Conservation (phyloP, 1,140 invertebrate genomes). For the Calliphora vicina region DNA sequence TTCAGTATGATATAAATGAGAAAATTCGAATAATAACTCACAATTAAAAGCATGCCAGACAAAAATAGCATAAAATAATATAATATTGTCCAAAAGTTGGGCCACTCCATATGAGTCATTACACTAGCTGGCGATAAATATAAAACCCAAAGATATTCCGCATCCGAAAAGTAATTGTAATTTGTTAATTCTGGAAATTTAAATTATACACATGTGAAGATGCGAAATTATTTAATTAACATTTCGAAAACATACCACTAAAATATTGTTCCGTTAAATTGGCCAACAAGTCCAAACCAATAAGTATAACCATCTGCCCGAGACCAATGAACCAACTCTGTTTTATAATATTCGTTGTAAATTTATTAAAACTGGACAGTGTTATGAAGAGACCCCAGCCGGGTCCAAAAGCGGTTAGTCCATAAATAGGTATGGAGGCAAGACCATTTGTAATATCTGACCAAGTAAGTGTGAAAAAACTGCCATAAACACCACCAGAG, state of each 20-base stretch:
- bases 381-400: conserved; percentile 90
- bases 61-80: conserved; percentile 37
- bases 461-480: conserved; percentile 75
- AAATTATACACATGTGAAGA: background rate
- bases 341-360: conserved; percentile 74
- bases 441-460: conserved; percentile 27
- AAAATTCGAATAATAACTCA: too few relatives aligned
- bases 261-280: conserved; percentile 26
- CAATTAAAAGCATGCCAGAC: conserved; percentile 28
- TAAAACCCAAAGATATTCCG: conserved; percentile 43
- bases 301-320: conserved; percentile 45
- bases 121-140: conserved; percentile 33
- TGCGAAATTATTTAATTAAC: background rate
- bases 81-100: conserved; percentile 38
- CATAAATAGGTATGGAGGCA: conserved; percentile 39
- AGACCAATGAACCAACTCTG: conserved; percentile 53
- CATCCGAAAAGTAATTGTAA: conserved; percentile 38
- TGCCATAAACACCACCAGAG: conserved; percentile 77
- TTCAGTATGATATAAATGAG: too few relatives aligned
- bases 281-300: conserved; percentile 18
- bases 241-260: background rate
- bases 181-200: conserved; percentile 11
- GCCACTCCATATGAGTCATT: conserved; percentile 20
- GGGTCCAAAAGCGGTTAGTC: conserved; percentile 73
- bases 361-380: conserved; percentile 89